phyloP scores from a whole-genome alignment of 2,113 vertebrate genomes.

The Elaphurus davidianus region DNA sequence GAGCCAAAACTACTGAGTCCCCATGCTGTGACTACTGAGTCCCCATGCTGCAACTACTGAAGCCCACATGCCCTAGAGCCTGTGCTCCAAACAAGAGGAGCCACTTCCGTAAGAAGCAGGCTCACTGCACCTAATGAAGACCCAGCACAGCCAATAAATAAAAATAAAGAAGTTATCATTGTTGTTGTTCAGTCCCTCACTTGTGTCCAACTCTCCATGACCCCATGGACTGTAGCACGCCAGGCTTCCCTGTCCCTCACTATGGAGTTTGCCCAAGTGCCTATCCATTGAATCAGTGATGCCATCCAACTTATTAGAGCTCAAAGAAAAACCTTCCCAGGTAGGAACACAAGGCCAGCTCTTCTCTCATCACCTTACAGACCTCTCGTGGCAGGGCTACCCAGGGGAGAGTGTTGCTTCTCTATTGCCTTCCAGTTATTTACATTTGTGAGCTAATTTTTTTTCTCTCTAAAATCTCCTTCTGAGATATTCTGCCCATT shows the following conservation, averaged over 20 bases:
- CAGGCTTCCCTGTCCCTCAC: neutral
- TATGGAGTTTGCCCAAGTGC: neutral
- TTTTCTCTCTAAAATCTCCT: neutral
- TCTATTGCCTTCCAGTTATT: neutral
- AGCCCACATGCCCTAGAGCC: neutral
- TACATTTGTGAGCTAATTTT: neutral
- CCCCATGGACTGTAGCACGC: neutral
- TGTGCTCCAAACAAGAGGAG: neutral
- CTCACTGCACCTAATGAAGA: neutral
- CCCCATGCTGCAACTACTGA: neutral
- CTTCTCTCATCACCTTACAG: fast-evolving
- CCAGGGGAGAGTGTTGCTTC: fast-evolving
- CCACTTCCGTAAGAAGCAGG: neutral
- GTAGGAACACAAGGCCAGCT: too few species aligned
- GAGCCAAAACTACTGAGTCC: neutral
- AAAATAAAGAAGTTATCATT: neutral
- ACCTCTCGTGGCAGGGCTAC: fast-evolving
- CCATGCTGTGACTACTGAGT: neutral
- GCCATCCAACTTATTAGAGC: neutral
- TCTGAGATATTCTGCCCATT: neutral
- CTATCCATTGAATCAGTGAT: neutral
- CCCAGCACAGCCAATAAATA: neutral
- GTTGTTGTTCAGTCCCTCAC: neutral
- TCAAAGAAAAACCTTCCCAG: neutral
- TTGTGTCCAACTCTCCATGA: neutral